These are phyloP conservation scores for Xiphophorus maculatus DNA, from an alignment of 2,113 vertebrate genomes.

Conservation along the genomic window DNA sequence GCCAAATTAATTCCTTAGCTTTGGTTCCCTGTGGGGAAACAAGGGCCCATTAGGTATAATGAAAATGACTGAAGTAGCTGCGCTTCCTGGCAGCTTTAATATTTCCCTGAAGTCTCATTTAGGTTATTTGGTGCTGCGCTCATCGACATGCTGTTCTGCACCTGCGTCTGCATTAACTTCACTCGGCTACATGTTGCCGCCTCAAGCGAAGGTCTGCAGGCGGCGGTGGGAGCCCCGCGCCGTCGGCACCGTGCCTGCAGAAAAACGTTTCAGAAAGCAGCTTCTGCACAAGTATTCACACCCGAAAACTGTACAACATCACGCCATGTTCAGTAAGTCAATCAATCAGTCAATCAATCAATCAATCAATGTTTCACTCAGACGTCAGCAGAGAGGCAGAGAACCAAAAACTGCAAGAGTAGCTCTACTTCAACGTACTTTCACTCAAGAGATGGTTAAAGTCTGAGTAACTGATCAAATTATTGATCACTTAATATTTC, in stretches of 20 bases:
- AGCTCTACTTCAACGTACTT: no score
- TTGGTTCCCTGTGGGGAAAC: constrained; percentile 45
- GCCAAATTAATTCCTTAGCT: constrained; percentile 27
- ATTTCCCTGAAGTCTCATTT: constrained; percentile 53
- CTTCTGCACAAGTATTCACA: constrained; percentile 2
- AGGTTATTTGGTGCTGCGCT: constrained; percentile 4
- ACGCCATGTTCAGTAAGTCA: not conserved
- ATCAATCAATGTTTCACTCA: no score
- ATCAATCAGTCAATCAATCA: no score
- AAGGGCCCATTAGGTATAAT: constrained; percentile 51
- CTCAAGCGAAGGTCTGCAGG: not conserved
- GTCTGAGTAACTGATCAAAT: no score
- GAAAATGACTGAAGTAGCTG: constrained; percentile 52
- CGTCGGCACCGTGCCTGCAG: not conserved
- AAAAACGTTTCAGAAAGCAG: not conserved
- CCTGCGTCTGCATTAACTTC: not conserved
- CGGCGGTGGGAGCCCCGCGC: not conserved
- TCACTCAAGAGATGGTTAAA: no score
- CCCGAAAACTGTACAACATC: not conserved
- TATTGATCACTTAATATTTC: no score
- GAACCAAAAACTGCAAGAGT: no score
- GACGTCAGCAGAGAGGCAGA: no score
- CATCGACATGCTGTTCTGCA: not conserved
- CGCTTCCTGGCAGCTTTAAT: constrained; percentile 26
- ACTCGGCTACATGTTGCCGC: constrained; percentile 2